Evolutionary conservation across 2,888 invertebrate species (phyloP).

Genomic region (Argyra leucocephala): DNA sequence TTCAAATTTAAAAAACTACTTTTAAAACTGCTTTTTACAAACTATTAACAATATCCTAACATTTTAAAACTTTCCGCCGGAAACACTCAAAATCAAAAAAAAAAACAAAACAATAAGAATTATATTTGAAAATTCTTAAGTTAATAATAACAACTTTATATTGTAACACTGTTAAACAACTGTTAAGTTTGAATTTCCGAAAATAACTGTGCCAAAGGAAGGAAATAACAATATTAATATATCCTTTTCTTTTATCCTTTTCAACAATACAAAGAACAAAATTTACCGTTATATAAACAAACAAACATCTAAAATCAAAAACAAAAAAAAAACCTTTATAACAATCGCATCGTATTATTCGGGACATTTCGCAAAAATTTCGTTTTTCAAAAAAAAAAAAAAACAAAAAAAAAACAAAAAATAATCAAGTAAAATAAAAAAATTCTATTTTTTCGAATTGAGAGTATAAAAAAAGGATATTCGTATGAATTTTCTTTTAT

Average conservation of each 20-base stretch:
- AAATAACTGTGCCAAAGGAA: slow-evolving; percentile 8
- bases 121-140: not conserved
- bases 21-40: no score
- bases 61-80: not conserved
- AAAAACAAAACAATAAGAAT: not conserved
- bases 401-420: not conserved
- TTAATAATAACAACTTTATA: not conserved
- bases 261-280: not conserved
- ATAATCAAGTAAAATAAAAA: not conserved
- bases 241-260: not conserved
- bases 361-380: not conserved
- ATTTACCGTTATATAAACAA: not conserved
- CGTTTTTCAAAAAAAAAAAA: not conserved
- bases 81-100: not conserved
- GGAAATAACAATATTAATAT: not conserved
- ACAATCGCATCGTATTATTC: not conserved
- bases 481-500: not conserved
- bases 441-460: not conserved
- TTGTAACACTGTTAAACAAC: not conserved
- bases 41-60: no score
- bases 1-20: no score
- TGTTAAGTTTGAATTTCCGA: not conserved
- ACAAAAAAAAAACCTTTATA: not conserved
- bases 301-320: not conserved
- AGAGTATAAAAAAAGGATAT: not conserved